phyloP scores from a whole-genome alignment of 1,140 invertebrate species.

The Ceratina calcarata region DNA sequence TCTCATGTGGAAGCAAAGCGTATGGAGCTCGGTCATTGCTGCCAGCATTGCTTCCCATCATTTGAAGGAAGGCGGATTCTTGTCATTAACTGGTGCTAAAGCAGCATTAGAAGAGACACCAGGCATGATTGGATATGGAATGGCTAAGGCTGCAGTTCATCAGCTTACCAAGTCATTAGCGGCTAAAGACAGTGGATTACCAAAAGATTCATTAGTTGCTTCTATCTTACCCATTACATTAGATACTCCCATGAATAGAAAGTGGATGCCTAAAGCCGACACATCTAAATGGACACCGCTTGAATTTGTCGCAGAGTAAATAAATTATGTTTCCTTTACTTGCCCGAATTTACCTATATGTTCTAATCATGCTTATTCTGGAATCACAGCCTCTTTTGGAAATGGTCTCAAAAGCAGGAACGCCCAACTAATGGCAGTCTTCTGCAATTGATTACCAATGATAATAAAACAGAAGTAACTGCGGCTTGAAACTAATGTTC shows the following conservation, averaged over 20 bases:
- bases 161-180: constrained; percentile 97
- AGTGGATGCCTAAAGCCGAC: constrained; percentile 99
- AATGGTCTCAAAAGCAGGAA: constrained; percentile 90
- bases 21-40: constrained; percentile 97
- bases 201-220: constrained; percentile 87
- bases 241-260: constrained; percentile 98
- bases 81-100: constrained; percentile 97
- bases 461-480: constrained; percentile 86
- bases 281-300: constrained; percentile 94
- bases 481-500: constrained; percentile 56
- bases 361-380: constrained; percentile 41
- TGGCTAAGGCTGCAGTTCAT: constrained; percentile 98
- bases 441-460: constrained; percentile 93
- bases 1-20: constrained; percentile 97
- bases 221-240: constrained; percentile 97
- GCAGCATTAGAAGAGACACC: constrained; percentile 94
- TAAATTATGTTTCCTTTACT: constrained; percentile 50
- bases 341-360: constrained; percentile 23
- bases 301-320: constrained; percentile 91
- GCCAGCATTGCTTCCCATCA: constrained; percentile 91
- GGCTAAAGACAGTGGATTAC: constrained; percentile 91
- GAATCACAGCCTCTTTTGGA: constrained; percentile 87
- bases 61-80: constrained; percentile 93
- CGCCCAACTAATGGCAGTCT: constrained; percentile 92
- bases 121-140: constrained; percentile 90